A percentile compares a stretch with the other conserved stretches of the same genome.
phyloP scores from a whole-genome alignment of 2,113 vertebrate genomes.

The Eidolon helvum region DNA sequence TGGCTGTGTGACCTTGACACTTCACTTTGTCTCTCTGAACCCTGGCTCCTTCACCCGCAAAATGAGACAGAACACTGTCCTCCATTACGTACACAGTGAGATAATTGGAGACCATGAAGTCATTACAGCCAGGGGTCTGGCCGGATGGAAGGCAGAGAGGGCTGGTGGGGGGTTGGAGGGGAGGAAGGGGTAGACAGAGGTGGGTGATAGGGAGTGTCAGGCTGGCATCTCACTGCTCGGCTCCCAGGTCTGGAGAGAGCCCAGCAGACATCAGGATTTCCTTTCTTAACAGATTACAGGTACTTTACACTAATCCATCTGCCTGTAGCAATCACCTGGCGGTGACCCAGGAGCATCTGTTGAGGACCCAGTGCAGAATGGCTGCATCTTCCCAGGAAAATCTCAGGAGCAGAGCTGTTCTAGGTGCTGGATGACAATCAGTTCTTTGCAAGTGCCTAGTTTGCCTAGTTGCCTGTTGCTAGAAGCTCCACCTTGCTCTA shows the following conservation, averaged over 20 bases:
- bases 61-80: background rate
- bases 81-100: background rate
- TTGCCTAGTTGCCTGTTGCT: background rate
- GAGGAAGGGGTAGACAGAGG: background rate
- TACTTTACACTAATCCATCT: background rate
- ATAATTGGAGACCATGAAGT: background rate
- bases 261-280: background rate
- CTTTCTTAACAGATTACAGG: background rate
- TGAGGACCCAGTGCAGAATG: background rate
- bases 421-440: background rate
- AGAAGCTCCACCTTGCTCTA: background rate
- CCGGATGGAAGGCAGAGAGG: background rate
- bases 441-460: background rate
- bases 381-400: background rate
- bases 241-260: background rate
- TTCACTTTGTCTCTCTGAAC: background rate
- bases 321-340: background rate
- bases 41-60: background rate
- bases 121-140: background rate
- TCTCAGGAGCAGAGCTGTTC: fast-evolving
- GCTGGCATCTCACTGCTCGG: background rate
- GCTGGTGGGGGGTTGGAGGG: fast-evolving
- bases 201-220: background rate
- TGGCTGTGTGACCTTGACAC: background rate
- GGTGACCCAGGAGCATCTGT: background rate